A percentile compares a stretch with the other conserved stretches of the same genome.
Conservation (phyloP, 2,888 invertebrate species). For the Lasius platythorax region DNA sequence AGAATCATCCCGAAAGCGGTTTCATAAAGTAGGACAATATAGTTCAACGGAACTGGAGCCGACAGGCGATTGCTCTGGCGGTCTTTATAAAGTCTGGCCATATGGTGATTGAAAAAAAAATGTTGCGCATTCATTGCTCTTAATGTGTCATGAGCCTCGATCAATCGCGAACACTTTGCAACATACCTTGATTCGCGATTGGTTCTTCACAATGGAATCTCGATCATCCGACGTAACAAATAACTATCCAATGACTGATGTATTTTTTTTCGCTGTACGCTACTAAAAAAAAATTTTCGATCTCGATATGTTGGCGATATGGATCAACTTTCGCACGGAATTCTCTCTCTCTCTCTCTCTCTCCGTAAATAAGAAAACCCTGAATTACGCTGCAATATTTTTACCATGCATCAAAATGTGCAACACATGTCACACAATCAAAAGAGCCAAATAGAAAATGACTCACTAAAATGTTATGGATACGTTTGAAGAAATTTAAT, state of each 20-base stretch:
- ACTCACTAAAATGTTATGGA: not conserved
- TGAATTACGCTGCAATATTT: conserved; percentile 17
- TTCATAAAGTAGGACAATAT: conserved; percentile 9
- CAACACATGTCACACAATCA: not conserved
- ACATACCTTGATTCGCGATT: conserved; percentile 20
- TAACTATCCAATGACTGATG: conserved; percentile 70
- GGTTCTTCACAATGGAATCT: conserved; percentile 46
- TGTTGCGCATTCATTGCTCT: conserved; percentile 77
- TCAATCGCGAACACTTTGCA: conserved; percentile 50
- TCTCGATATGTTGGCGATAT: not conserved
- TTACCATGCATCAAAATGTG: not conserved
- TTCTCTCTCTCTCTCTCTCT: not conserved
- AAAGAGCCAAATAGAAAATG: not conserved
- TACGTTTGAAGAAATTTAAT: not conserved
- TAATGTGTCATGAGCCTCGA: conserved; percentile 66
- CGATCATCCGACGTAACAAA: conserved; percentile 63
- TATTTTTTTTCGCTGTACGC: conserved; percentile 50
- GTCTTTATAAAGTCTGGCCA: conserved; percentile 57
- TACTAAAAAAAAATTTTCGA: conserved; percentile 24
- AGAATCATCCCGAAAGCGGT: not conserved
- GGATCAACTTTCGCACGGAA: not conserved
- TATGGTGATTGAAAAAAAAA: conserved; percentile 66
- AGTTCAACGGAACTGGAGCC: not conserved
- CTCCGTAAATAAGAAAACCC: not conserved
- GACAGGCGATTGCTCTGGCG: not conserved